Evolutionary conservation across 1,140 invertebrate species (phyloP).

Genomic region (Drosophila funebris): DNA sequence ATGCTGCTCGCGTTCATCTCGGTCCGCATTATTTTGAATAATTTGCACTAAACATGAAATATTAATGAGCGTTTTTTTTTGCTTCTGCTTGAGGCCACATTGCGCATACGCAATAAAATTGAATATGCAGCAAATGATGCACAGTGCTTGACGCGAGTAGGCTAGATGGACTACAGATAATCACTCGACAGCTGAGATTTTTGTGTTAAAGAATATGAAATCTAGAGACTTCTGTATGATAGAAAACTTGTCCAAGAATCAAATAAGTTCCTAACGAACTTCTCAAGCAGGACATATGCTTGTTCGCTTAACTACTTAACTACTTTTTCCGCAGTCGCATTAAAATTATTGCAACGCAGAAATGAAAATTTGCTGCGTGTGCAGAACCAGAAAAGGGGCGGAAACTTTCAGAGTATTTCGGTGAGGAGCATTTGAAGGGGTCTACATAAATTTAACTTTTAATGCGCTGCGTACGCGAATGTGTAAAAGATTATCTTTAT

Average conservation of each 20-base stretch:
- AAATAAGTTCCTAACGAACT: background rate
- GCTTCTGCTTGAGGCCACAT: conserved; percentile 34
- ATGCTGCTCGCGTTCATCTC: conserved; percentile 62
- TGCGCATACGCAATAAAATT: conserved; percentile 74
- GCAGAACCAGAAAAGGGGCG: conserved; percentile 15
- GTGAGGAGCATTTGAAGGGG: background rate
- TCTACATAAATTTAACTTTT: conserved; percentile 72
- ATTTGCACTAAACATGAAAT: conserved; percentile 77
- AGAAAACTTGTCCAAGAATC: background rate
- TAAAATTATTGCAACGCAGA: conserved; percentile 27
- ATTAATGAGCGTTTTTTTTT: conserved; percentile 67
- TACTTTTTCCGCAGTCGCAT: conserved; percentile 5
- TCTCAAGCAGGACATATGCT: background rate
- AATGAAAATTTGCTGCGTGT: conserved; percentile 27
- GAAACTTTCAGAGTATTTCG: background rate
- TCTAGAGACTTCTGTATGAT: no score
- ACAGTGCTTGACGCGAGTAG: conserved; percentile 23
- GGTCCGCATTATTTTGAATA: conserved; percentile 76
- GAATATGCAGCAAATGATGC: conserved; percentile 72
- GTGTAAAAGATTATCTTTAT: conserved; percentile 81
- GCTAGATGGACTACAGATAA: conserved; percentile 44
- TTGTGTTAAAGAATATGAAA: no score
- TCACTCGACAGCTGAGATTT: conserved; percentile 54
- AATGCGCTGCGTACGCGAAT: conserved; percentile 80
- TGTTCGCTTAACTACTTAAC: background rate